These are phyloP conservation scores for Bubalus kerabau DNA, from an alignment of 2,113 vertebrate genomes.

Conservation along the genomic window DNA sequence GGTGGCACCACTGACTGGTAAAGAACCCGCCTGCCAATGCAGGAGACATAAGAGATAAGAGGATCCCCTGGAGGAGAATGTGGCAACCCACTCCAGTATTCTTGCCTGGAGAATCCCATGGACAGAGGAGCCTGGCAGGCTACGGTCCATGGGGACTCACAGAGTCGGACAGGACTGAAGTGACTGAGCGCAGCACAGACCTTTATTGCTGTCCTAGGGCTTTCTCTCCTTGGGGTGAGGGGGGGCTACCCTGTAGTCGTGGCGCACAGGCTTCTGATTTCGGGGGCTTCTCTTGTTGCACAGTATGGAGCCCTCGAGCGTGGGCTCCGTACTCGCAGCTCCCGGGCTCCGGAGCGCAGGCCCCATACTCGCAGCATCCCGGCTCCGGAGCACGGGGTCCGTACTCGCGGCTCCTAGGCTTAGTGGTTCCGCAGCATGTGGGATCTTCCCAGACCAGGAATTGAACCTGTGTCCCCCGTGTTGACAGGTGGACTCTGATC, in stretches of 20 bases:
- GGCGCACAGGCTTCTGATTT: neutral
- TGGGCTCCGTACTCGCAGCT: neutral
- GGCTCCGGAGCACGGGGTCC: too few species aligned
- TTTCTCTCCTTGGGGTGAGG: neutral
- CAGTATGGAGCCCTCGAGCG: neutral
- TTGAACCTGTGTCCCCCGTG: fast-evolving
- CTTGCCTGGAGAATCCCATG: neutral
- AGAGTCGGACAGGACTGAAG: neutral
- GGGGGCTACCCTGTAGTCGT: neutral
- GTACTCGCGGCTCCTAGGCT: neutral
- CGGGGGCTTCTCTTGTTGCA: neutral
- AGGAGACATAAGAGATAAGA: neutral
- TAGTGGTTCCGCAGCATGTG: neutral
- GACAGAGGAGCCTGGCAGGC: neutral
- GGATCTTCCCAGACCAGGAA: neutral
- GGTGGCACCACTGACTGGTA: neutral
- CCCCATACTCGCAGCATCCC: too few species aligned
- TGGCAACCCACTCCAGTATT: neutral
- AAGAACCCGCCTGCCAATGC: neutral
- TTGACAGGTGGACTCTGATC: neutral
- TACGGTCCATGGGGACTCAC: neutral
- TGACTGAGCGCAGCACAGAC: neutral
- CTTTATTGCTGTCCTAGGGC: neutral
- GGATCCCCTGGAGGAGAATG: neutral
- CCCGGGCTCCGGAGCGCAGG: too few species aligned